Percentiles rank a stretch among this genome's conserved stretches.
phyloP scores from a whole-genome alignment of 2,888 invertebrate species.

The Perizoma flavofasciatum region DNA sequence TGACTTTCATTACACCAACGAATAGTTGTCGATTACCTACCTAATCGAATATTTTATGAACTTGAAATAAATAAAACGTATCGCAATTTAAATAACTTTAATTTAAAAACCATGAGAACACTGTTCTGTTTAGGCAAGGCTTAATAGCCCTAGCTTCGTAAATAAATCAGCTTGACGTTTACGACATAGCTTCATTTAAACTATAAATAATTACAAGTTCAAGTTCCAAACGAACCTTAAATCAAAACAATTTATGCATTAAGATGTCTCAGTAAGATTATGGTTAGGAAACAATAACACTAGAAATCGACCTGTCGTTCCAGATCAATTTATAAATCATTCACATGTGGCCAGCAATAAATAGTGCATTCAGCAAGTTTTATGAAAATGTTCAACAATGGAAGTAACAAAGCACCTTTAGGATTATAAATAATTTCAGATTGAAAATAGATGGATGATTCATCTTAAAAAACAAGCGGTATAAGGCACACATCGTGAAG shows the following conservation, averaged over 20 bases:
- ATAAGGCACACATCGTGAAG: no score
- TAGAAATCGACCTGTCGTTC: conserved; percentile 19
- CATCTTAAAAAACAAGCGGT: no score
- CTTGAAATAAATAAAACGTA: conserved; percentile 14
- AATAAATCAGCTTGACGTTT: conserved; percentile 66
- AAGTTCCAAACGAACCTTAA: conserved; percentile 53
- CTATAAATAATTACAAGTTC: conserved; percentile 69
- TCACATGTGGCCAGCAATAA: not conserved
- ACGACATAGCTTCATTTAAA: conserved; percentile 69
- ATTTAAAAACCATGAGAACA: conserved; percentile 21
- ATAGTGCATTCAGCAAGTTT: no score
- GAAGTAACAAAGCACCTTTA: no score
- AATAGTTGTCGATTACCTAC: not conserved
- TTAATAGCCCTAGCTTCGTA: conserved; percentile 56
- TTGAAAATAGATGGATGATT: no score
- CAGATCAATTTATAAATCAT: conserved; percentile 18
- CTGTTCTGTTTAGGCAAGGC: conserved; percentile 32
- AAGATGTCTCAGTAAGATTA: conserved; percentile 48
- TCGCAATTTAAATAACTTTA: conserved; percentile 17
- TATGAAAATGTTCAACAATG: no score
- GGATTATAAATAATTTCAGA: no score
- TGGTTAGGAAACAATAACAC: conserved; percentile 20
- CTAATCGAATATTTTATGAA: conserved; percentile 14
- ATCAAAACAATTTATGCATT: conserved; percentile 66
- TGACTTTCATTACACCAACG: not conserved